phyloP scores from a whole-genome alignment of 2,888 invertebrate species.

The Dusona sp. region DNA sequence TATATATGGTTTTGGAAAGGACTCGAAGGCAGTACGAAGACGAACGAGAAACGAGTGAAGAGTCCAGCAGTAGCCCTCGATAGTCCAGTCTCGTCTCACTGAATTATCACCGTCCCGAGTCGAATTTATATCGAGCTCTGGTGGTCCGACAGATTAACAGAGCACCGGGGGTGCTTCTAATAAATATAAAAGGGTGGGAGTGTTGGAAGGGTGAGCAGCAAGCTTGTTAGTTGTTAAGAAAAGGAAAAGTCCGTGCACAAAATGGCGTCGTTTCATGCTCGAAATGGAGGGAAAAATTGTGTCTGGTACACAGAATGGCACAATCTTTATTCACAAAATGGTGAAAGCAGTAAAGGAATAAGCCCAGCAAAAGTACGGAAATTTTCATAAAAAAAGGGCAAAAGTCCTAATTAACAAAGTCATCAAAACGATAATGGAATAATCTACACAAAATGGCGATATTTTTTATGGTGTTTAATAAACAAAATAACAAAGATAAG shows the following conservation, averaged over 20 bases:
- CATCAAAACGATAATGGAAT: neutral
- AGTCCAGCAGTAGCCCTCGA: constrained; percentile 61
- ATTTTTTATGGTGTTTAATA: neutral
- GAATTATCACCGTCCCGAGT: constrained; percentile 72
- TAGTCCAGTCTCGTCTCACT: constrained; percentile 69
- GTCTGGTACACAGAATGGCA: neutral
- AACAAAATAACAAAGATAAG: neutral
- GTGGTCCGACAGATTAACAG: constrained; percentile 76
- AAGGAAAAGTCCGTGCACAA: neutral
- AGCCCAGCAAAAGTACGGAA: neutral
- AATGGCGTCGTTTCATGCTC: neutral
- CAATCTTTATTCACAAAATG: too few relatives aligned
- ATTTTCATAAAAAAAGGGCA: neutral
- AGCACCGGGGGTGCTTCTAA: constrained; percentile 72
- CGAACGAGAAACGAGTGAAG: constrained; percentile 48
- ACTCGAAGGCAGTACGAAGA: too few relatives aligned
- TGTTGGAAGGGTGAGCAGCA: neutral
- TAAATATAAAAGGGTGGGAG: constrained; percentile 76
- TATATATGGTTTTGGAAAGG: neutral
- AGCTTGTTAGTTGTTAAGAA: neutral
- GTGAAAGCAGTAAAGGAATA: too few relatives aligned
- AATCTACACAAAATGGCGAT: neutral
- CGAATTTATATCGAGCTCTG: constrained; percentile 73
- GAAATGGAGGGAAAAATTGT: neutral
- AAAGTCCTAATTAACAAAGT: neutral